Evolutionary conservation across 2,888 invertebrate genomes (phyloP).

Genomic region (Anticlea derivata): DNA sequence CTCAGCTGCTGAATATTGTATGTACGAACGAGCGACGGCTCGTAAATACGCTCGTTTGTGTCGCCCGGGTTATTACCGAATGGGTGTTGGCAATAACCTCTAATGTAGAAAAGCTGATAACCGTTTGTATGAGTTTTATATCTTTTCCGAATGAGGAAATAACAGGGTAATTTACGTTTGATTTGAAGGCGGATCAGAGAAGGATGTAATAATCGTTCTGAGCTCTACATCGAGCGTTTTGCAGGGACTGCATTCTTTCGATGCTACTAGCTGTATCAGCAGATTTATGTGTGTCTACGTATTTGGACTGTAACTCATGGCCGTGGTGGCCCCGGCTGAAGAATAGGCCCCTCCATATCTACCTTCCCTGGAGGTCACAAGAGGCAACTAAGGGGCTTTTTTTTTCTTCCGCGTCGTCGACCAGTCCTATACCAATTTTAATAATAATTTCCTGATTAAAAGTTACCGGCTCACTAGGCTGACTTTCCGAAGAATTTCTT

Average conservation of each 20-base stretch:
- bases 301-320: no score
- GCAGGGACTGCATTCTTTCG: no score
- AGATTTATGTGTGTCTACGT: no score
- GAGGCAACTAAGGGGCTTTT: no score
- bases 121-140: conserved; percentile 10
- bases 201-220: no score
- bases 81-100: conserved; percentile 25
- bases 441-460: conserved; percentile 16
- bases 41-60: conserved; percentile 46
- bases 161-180: not conserved
- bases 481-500: conserved; percentile 27
- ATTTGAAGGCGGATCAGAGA: not conserved
- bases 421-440: conserved; percentile 1
- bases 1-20: conserved; percentile 52
- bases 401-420: conserved; percentile 3
- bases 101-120: conserved; percentile 19
- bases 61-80: conserved; percentile 36
- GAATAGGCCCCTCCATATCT: no score
- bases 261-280: no score
- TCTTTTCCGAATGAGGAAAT: not conserved
- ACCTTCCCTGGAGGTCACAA: no score
- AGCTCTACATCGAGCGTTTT: no score
- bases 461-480: conserved; percentile 18
- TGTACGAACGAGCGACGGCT: conserved; percentile 34
- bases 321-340: no score